Percentiles rank a stretch among this genome's conserved stretches.
Conservation (phyloP, 2,888 invertebrate genomes). For the Tromatobia lineatoria region DNA sequence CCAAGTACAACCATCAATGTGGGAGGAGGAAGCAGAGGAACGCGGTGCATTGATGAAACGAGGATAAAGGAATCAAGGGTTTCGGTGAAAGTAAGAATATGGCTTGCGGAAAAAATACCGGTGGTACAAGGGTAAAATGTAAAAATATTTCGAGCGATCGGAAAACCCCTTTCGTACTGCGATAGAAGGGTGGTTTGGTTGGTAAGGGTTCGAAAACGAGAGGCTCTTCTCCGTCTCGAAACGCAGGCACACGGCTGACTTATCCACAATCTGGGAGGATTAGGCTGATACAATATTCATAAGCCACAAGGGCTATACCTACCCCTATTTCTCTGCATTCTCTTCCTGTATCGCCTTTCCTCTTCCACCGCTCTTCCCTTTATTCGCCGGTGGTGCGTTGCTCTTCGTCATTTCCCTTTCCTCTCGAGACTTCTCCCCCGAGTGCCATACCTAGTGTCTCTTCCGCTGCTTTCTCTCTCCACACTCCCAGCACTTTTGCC, state of each 20-base stretch:
- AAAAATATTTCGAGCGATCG: constrained; percentile 42
- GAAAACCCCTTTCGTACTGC: constrained; percentile 37
- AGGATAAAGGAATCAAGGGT: not conserved
- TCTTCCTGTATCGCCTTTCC: constrained; percentile 58
- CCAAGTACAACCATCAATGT: constrained; percentile 13
- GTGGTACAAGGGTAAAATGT: not conserved
- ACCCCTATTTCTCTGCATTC: constrained; percentile 65
- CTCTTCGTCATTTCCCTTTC: constrained; percentile 57
- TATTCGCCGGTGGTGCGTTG: constrained; percentile 49
- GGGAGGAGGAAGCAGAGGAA: not conserved
- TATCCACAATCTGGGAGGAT: constrained; percentile 83
- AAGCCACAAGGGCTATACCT: constrained; percentile 77
- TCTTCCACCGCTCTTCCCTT: constrained; percentile 47
- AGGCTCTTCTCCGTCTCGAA: constrained; percentile 60
- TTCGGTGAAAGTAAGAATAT: not conserved
- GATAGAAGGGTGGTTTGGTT: constrained; percentile 4
- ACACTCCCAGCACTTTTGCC: constrained; percentile 61
- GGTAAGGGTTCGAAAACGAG: constrained; percentile 44
- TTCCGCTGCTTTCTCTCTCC: constrained; percentile 54
- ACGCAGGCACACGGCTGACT: constrained; percentile 75
- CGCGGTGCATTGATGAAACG: constrained; percentile 21
- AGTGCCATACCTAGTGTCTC: constrained; percentile 58
- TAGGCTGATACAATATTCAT: constrained; percentile 84
- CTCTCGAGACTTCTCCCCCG: constrained; percentile 68
- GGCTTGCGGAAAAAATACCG: not conserved